Evolutionary conservation across 2,797 vertebrate species (phyloP).

Genomic region (Sebastes baramenuke): DNA sequence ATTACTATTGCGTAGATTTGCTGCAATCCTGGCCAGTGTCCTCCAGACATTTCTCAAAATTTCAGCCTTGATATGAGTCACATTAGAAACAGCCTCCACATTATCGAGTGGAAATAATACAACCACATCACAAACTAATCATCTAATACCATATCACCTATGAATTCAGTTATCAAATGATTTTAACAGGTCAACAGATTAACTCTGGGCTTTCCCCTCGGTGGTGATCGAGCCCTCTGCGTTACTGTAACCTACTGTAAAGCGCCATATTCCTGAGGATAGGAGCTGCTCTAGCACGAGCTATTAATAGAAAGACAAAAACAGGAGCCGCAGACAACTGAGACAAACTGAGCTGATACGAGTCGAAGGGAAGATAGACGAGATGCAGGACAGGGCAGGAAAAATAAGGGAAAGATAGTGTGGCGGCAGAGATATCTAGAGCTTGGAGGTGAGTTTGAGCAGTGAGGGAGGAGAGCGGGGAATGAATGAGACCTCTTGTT

Average conservation of each 20-base stretch:
- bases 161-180: neutral
- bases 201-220: neutral
- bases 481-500: constrained; percentile 36
- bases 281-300: constrained; percentile 25
- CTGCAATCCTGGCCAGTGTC: neutral
- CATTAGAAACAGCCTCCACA: neutral
- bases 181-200: neutral
- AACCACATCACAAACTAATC: neutral
- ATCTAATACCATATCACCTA: neutral
- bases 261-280: constrained; percentile 25
- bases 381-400: constrained; percentile 10
- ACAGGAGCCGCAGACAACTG: constrained; percentile 38
- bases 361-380: constrained; percentile 24
- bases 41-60: neutral
- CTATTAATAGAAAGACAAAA: constrained; percentile 67
- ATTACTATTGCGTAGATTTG: neutral
- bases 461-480: constrained; percentile 9
- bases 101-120: neutral
- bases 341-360: constrained; percentile 20
- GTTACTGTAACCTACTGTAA: constrained; percentile 5
- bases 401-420: neutral
- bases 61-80: neutral
- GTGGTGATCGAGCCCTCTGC: neutral
- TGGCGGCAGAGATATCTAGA: neutral
- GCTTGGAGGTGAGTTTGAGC: constrained; percentile 33